Evolutionary conservation across 2,888 invertebrate genomes (phyloP).

Genomic region (Cataglyphis rosenhaueri): DNA sequence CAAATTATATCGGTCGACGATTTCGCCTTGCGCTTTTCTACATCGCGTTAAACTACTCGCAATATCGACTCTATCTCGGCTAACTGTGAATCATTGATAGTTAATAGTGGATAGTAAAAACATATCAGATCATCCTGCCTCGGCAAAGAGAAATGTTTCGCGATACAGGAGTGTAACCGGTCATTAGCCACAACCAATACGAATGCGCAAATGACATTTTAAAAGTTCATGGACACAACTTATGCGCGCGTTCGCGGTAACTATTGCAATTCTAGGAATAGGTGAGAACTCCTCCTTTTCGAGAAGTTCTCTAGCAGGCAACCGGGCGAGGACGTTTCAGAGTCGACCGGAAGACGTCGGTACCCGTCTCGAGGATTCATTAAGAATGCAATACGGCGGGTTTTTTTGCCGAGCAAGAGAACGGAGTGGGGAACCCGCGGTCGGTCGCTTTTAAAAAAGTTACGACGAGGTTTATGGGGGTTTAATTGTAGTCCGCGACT

Average conservation of each 20-base stretch:
- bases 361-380: constrained; percentile 76
- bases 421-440: constrained; percentile 66
- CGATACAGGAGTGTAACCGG: neutral
- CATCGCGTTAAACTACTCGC: neutral
- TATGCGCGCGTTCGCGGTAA: neutral
- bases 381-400: constrained; percentile 79
- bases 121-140: neutral
- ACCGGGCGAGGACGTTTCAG: constrained; percentile 49
- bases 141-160: neutral
- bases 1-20: neutral
- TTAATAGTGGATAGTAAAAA: neutral
- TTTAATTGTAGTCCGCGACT: constrained; percentile 84
- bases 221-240: neutral
- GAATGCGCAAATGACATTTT: neutral
- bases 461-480: constrained; percentile 83
- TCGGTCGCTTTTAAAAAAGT: constrained; percentile 80
- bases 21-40: neutral
- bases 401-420: constrained; percentile 73
- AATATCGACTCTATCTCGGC: neutral
- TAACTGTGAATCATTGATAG: neutral
- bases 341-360: constrained; percentile 74
- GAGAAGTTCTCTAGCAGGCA: constrained; percentile 55
- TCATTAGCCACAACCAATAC: neutral
- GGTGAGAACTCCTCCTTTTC: constrained; percentile 50
- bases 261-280: constrained; percentile 13